These are phyloP conservation scores for Leptinotarsa lineolata DNA, from an alignment of 1,140 invertebrate genomes.

Conservation along the genomic window DNA sequence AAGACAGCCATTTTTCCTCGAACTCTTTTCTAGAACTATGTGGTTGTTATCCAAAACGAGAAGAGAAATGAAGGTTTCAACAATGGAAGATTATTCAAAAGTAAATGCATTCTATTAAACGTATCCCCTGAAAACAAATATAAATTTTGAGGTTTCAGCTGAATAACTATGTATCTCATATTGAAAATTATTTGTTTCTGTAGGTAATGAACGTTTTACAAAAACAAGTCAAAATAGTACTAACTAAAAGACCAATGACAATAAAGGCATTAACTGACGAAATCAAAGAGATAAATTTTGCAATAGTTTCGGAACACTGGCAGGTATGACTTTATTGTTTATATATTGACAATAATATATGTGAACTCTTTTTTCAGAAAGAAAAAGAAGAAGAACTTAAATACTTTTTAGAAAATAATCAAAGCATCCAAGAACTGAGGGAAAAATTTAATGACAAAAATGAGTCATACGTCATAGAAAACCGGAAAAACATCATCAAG, in stretches of 20 bases:
- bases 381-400: slow-evolving; percentile 45
- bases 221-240: slow-evolving; percentile 45
- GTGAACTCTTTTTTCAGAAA: slow-evolving; percentile 29
- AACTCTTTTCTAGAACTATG: slow-evolving; percentile 51
- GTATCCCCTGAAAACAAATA: neutral
- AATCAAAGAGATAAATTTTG: slow-evolving; percentile 42
- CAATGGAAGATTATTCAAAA: slow-evolving; percentile 46
- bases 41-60: slow-evolving; percentile 51
- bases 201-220: slow-evolving; percentile 46
- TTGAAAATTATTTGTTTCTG: too few species aligned
- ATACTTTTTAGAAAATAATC: slow-evolving; percentile 41
- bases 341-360: neutral
- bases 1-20: slow-evolving; percentile 47
- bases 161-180: too few species aligned
- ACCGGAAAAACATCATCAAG: slow-evolving; percentile 41
- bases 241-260: slow-evolving; percentile 43
- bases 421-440: slow-evolving; percentile 45
- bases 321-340: slow-evolving; percentile 28
- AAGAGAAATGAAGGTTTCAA: slow-evolving; percentile 51
- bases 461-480: slow-evolving; percentile 39
- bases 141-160: too few species aligned
- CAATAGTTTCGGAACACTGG: slow-evolving; percentile 39
- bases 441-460: slow-evolving; percentile 34
- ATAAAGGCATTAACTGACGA: slow-evolving; percentile 43
- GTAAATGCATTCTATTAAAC: slow-evolving; percentile 27